Percentiles rank a stretch among this genome's conserved stretches.
Evolutionary conservation across 1,140 invertebrate genomes (phyloP).

Genomic region (Adelges cooleyi): DNA sequence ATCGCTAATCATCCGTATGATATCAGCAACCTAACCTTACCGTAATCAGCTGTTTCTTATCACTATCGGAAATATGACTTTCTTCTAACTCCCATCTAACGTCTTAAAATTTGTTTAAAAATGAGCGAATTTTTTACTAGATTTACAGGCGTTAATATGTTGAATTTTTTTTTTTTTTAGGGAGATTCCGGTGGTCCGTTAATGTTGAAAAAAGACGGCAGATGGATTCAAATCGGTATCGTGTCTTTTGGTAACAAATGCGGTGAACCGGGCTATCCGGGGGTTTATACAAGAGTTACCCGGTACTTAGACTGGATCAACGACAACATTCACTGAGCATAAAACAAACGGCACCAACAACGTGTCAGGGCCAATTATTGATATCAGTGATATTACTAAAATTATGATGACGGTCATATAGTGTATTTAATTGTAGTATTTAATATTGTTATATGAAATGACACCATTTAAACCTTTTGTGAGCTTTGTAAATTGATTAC

Average conservation of each 20-base stretch:
- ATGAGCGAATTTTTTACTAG: too few relatives aligned
- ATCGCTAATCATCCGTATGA: too few relatives aligned
- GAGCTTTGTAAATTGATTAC: neutral
- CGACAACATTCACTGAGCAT: neutral
- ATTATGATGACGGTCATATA: too few relatives aligned
- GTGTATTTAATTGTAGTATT: neutral
- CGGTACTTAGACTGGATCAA: conserved; percentile 50
- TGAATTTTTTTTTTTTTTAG: conserved; percentile 35
- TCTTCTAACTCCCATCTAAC: neutral
- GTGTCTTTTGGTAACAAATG: conserved; percentile 64
- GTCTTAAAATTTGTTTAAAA: neutral
- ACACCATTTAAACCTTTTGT: neutral
- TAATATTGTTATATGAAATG: conserved; percentile 2
- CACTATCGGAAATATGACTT: neutral
- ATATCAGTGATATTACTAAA: too few relatives aligned
- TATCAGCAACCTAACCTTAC: too few relatives aligned
- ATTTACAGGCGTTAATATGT: too few relatives aligned
- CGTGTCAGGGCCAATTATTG: too few relatives aligned
- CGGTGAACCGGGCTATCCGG: conserved; percentile 57
- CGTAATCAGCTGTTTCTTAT: too few relatives aligned
- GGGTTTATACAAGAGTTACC: conserved; percentile 65
- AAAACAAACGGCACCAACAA: neutral
- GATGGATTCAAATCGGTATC: conserved; percentile 53
- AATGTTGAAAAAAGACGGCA: conserved; percentile 45
- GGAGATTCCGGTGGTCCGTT: conserved; percentile 77